phyloP scores from a whole-genome alignment of 2,797 vertebrate species.

The Streptopelia turtur region DNA sequence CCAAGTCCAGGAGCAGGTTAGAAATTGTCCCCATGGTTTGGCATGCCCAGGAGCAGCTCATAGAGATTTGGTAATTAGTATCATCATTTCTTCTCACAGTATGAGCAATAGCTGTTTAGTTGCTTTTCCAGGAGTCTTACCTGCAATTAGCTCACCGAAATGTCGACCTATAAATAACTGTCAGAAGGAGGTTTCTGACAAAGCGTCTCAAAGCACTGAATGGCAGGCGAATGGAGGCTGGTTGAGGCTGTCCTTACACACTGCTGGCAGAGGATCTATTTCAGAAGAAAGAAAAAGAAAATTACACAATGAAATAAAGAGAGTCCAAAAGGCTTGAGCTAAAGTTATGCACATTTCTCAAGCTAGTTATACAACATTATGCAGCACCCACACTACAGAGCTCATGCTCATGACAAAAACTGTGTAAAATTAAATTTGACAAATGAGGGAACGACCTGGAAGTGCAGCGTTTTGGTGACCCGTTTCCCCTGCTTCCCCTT shows the following conservation, averaged over 20 bases:
- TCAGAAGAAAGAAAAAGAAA: background rate
- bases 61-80: background rate
- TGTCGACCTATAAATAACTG: background rate
- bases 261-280: background rate
- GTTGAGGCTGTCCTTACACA: background rate
- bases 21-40: background rate
- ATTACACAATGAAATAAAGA: background rate
- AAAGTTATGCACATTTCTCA: background rate
- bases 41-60: background rate
- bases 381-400: background rate
- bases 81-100: background rate
- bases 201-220: background rate
- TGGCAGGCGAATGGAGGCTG: background rate
- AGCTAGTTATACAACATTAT: background rate
- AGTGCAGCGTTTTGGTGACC: background rate
- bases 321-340: background rate
- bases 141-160: background rate
- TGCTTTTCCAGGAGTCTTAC: background rate
- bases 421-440: background rate
- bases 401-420: rapidly evolving
- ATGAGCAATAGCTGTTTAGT: background rate
- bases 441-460: background rate
- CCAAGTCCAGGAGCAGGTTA: background rate
- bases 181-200: background rate
- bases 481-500: background rate